Evolutionary conservation across 2,888 invertebrate species (phyloP).

Genomic region (Hofmannophila pseudospretella): DNA sequence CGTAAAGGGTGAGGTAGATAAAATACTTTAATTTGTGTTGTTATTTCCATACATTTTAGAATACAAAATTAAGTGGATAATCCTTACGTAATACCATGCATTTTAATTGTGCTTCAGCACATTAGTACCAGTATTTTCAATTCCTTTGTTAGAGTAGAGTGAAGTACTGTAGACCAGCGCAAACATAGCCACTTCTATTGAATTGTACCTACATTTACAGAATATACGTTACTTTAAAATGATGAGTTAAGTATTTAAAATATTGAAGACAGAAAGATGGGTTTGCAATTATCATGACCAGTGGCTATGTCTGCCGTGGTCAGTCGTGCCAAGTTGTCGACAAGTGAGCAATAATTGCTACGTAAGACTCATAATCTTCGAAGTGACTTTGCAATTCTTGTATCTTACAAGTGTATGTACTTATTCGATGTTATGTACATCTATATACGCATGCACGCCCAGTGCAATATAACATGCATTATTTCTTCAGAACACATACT

Average conservation of each 20-base stretch:
- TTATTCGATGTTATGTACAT: slow-evolving; percentile 49
- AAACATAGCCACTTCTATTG: slow-evolving; percentile 17
- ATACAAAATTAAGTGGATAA: slow-evolving; percentile 37
- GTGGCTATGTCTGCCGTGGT: slow-evolving; percentile 23
- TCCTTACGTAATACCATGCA: slow-evolving; percentile 56
- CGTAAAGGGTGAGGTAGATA: slow-evolving; percentile 35
- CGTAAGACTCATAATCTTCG: slow-evolving; percentile 35
- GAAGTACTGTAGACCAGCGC: slow-evolving; percentile 12
- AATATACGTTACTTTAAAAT: too few relatives aligned
- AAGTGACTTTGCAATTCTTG: slow-evolving; percentile 46
- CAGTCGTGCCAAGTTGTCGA: slow-evolving; percentile 43
- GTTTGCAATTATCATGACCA: too few relatives aligned
- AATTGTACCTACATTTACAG: too few relatives aligned
- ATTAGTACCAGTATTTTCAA: slow-evolving; percentile 15
- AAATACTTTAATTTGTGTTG: slow-evolving; percentile 25
- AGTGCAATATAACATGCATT: slow-evolving; percentile 72
- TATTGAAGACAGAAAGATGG: too few relatives aligned
- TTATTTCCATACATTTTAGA: slow-evolving; percentile 21
- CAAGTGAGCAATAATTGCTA: slow-evolving; percentile 40
- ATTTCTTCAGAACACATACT: slow-evolving; percentile 73
- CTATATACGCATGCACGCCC: slow-evolving; percentile 70
- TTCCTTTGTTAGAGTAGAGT: slow-evolving; percentile 5
- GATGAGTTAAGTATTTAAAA: too few relatives aligned
- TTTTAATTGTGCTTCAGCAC: slow-evolving; percentile 45
- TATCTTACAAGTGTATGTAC: slow-evolving; percentile 47